A percentile compares a stretch with the other conserved stretches of the same genome.
Evolutionary conservation across 2,888 invertebrate genomes (phyloP).

Genomic region (Epinotia nisella): DNA sequence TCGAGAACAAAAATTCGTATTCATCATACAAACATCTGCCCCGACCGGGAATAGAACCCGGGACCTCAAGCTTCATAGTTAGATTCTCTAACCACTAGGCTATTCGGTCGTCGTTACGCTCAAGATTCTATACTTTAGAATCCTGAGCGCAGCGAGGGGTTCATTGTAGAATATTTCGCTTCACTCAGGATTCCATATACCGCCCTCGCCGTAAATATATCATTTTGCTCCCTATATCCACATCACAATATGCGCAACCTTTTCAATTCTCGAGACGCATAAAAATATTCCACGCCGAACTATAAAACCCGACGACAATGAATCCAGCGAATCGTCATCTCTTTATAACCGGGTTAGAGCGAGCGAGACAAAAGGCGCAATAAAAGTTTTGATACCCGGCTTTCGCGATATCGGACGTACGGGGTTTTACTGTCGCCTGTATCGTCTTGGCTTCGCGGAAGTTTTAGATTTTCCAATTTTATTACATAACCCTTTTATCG

Average conservation of each 20-base stretch:
- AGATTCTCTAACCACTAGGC: no score
- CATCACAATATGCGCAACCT: slow-evolving; percentile 14
- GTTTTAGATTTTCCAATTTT: slow-evolving; percentile 74
- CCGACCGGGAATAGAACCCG: no score
- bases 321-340: slow-evolving; percentile 81
- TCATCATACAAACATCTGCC: no score
- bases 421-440: slow-evolving; percentile 72
- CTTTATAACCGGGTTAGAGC: slow-evolving; percentile 70
- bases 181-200: no score
- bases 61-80: no score
- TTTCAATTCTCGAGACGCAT: slow-evolving; percentile 67
- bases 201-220: no score
- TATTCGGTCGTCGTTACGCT: no score
- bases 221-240: no score
- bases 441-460: slow-evolving; percentile 74
- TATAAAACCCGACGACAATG: slow-evolving; percentile 84
- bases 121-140: no score
- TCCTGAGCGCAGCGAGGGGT: no score
- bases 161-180: no score
- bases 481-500: slow-evolving; percentile 61
- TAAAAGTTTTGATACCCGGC: slow-evolving; percentile 83
- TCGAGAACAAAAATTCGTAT: no score
- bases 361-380: slow-evolving; percentile 76
- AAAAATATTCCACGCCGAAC: slow-evolving; percentile 80
- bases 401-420: slow-evolving; percentile 79